phyloP scores from a whole-genome alignment of 2,888 invertebrate species.

The Drosophila ustulata region DNA sequence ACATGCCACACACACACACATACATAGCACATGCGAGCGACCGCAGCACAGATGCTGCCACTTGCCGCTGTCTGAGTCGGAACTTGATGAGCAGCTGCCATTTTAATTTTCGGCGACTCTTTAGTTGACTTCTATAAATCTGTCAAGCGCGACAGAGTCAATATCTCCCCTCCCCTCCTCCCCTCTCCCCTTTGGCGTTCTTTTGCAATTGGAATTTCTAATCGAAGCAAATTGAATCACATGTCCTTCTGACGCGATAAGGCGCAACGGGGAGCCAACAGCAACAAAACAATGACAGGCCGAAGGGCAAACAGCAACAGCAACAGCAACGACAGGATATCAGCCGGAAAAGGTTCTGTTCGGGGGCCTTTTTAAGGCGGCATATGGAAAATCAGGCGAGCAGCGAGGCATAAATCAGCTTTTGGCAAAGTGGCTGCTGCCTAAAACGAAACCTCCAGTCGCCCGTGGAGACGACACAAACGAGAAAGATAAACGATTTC shows the following conservation, averaged over 20 bases:
- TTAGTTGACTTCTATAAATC: conserved; percentile 73
- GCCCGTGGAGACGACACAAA: conserved; percentile 26
- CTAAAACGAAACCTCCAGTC: conserved; percentile 33
- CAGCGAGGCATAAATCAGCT: conserved; percentile 63
- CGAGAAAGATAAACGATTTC: conserved; percentile 61
- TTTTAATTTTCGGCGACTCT: conserved; percentile 65
- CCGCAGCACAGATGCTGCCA: conserved; percentile 12
- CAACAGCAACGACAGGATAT: conserved; percentile 32
- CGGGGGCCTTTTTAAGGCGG: conserved; percentile 7
- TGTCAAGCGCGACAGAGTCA: conserved; percentile 64
- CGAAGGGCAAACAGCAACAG: conserved; percentile 9
- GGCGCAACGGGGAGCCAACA: conserved; percentile 28
- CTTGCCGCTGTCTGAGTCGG: conserved; percentile 35
- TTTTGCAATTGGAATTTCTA: conserved; percentile 72
- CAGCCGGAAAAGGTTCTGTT: conserved; percentile 48
- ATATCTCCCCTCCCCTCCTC: background rate
- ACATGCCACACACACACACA: conserved; percentile 33
- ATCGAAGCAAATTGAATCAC: conserved; percentile 80
- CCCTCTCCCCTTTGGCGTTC: conserved; percentile 3
- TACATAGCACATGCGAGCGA: background rate
- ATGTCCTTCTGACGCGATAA: conserved; percentile 67
- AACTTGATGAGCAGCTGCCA: conserved; percentile 69
- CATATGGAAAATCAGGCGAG: conserved; percentile 56
- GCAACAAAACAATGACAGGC: conserved; percentile 56
- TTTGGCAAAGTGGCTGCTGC: conserved; percentile 55